Percentiles rank a stretch among this genome's conserved stretches.
These are phyloP conservation scores for Austrofundulus limnaeus DNA, from an alignment of 2,113 vertebrate genomes.

Conservation along the genomic window DNA sequence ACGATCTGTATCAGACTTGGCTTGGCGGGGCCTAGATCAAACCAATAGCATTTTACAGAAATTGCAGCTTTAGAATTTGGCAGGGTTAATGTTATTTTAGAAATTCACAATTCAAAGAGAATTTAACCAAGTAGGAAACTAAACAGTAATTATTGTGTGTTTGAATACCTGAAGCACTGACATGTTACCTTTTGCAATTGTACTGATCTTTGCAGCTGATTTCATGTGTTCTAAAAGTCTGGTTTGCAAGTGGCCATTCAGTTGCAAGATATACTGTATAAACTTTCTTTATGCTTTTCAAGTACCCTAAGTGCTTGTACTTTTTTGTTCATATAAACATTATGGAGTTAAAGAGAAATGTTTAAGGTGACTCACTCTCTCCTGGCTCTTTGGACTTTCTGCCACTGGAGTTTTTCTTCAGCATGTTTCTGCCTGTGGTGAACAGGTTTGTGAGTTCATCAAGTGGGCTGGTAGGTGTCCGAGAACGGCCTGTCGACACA, in stretches of 20 bases:
- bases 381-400: conserved; percentile 92
- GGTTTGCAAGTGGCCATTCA: not conserved
- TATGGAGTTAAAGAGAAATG: not conserved
- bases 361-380: conserved; percentile 86
- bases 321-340: too few relatives aligned
- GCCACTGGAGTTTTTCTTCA: conserved; percentile 93
- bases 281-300: too few relatives aligned
- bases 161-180: not conserved
- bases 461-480: conserved; percentile 94
- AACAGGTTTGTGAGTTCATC: conserved; percentile 98
- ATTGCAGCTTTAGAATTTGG: conserved; percentile 20
- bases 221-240: not conserved
- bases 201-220: not conserved
- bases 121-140: not conserved
- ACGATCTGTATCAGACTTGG: conserved; percentile 69
- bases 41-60: conserved; percentile 39
- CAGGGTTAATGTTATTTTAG: not conserved
- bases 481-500: conserved; percentile 84
- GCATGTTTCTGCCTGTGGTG: conserved; percentile 93
- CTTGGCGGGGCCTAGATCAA: conserved; percentile 56
- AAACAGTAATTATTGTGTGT: not conserved
- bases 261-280: too few relatives aligned
- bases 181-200: not conserved
- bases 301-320: too few relatives aligned
- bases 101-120: conserved; percentile 1